Base-by-base conservation (phyloP, 2,888 invertebrate genomes). In the Tetanocera ferruginea region DNA sequence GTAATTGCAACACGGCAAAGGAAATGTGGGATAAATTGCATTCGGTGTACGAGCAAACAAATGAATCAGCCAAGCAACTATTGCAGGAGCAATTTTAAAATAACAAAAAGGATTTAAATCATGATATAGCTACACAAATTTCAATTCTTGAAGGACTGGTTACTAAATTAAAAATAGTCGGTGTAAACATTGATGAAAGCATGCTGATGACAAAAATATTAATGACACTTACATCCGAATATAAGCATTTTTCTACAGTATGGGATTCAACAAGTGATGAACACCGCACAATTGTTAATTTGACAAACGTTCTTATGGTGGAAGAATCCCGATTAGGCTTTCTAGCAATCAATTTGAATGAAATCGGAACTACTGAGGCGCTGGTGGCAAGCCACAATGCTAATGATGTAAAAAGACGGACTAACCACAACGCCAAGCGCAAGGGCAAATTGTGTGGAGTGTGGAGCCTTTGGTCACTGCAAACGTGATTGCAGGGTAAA, bases 31-130 rank as follows among this genome's bases (percentile, higher is more conserved):
- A 70, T n/a, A 60, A 69, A 25, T 37, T 81, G 8, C 28, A 80
- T 14, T 75, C 74, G 14, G 76, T 87, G 0, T 87, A 0, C 72
- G 87, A 87, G 66, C 84, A 86, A 76, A 85, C 84, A 74, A 80
- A 84, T 0, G 83, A 84, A 23, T 85, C 84, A 3, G 86, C 80
- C 51, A 76, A 87, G 5, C 84, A 86, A 79, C 82, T 86, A n/a
- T 62, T 87, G 8, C 87, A 87, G 62, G 86, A 87, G 62, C 76
- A 82, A 9, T 83, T 80, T 77, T 81, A 82, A 64, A 77, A 60
- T 9, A 76, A 76, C 25, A 51, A 76, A 9, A 81, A 79, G 51
- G 76, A 81, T 67, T 60, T 73, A 14, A 67, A 62, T 0, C 80
- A 79, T 19, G 76, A 77, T 64, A 81, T 82, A 73, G 73, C 82